A percentile compares a stretch with the other conserved stretches of the same genome.
Evolutionary conservation across 2,797 vertebrate genomes (phyloP).

Genomic region (Gallinago stenura): DNA sequence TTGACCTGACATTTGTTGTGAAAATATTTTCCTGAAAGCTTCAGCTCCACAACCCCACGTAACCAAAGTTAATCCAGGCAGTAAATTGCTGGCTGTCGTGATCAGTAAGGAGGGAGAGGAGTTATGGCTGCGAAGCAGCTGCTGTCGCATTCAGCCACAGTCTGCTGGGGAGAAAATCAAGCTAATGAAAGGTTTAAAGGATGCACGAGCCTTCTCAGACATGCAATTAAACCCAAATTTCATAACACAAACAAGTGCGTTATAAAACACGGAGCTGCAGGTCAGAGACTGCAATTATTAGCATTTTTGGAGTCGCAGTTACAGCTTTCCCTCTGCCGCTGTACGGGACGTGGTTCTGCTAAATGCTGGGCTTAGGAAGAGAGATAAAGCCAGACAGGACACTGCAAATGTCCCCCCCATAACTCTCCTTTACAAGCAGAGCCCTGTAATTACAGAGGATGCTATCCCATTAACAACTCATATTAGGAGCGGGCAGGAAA

Average conservation of each 20-base stretch:
- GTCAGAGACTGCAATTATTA: conserved; percentile 16
- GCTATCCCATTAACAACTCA: neutral
- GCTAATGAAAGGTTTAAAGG: conserved; percentile 34
- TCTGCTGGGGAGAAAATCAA: conserved; percentile 26
- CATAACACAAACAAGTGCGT: conserved; percentile 11
- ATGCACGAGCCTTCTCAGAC: neutral
- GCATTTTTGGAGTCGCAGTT: neutral
- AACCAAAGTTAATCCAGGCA: neutral
- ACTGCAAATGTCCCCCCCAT: neutral
- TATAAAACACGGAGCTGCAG: conserved; percentile 1
- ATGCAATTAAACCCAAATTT: neutral
- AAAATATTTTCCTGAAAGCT: conserved; percentile 34
- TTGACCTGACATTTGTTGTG: neutral
- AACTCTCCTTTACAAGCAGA: neutral
- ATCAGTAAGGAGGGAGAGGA: neutral
- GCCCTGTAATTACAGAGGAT: neutral
- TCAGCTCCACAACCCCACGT: neutral
- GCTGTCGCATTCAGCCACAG: neutral
- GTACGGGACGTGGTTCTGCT: neutral
- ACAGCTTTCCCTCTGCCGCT: neutral
- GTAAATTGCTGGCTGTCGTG: conserved; percentile 13
- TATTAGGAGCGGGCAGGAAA: neutral
- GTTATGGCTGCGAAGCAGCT: conserved; percentile 12
- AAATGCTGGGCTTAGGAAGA: neutral
- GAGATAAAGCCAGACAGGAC: neutral